These are phyloP conservation scores for Nothoprocta perdicaria DNA, from an alignment of 2,113 vertebrate genomes.

Conservation along the genomic window DNA sequence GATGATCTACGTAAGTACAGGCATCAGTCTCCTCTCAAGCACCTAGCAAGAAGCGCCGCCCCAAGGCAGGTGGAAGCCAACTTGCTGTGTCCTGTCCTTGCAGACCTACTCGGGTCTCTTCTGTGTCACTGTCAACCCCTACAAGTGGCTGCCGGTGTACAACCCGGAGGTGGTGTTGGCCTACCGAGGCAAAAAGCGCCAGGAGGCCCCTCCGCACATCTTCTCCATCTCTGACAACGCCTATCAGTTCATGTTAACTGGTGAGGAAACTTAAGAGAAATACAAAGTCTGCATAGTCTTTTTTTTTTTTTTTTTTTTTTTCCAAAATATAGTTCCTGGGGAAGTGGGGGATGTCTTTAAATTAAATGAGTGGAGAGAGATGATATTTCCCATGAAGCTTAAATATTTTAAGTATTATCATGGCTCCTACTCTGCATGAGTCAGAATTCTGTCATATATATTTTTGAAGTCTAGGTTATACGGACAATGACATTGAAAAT, in stretches of 20 bases:
- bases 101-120: constrained; percentile 79
- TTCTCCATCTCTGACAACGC: constrained; percentile 89
- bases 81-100: neutral
- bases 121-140: constrained; percentile 80
- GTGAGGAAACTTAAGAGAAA: constrained; percentile 56
- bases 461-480: no score
- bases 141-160: constrained; percentile 83
- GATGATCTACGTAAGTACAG: constrained; percentile 85
- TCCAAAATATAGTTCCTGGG: no score
- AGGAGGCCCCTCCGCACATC: constrained; percentile 86
- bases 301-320: no score
- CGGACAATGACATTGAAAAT: no score
- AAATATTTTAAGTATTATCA: no score
- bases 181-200: constrained; percentile 85
- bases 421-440: no score
- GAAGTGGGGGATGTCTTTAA: no score
- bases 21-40: no score
- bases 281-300: no score
- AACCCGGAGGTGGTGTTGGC: constrained; percentile 79
- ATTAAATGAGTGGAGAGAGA: no score
- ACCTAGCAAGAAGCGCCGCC: neutral
- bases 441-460: no score
- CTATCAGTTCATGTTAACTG: constrained; percentile 87
- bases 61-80: neutral
- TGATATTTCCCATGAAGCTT: no score